Conservation (phyloP, 2,888 invertebrate species). For the Agonopterix arenella region DNA sequence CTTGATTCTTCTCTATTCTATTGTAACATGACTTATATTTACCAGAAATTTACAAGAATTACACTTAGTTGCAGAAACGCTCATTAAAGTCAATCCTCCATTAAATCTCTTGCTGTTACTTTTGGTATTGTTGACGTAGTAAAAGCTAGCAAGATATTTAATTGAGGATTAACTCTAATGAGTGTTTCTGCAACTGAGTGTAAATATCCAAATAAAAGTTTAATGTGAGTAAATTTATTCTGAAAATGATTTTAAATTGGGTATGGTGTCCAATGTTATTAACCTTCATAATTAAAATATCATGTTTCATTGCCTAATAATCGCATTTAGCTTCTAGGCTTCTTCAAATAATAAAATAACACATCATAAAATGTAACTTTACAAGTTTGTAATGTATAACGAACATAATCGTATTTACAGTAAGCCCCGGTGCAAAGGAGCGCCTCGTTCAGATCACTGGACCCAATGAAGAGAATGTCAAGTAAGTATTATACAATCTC, state of each 20-base stretch:
- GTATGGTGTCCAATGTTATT: constrained; percentile 3
- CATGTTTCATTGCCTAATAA: constrained; percentile 37
- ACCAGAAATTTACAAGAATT: too few relatives aligned
- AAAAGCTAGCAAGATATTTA: too few relatives aligned
- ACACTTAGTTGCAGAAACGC: too few relatives aligned
- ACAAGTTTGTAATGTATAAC: background rate
- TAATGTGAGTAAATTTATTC: too few relatives aligned
- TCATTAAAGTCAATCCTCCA: too few relatives aligned
- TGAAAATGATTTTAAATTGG: background rate
- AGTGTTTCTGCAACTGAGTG: too few relatives aligned
- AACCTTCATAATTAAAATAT: background rate
- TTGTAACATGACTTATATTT: too few relatives aligned
- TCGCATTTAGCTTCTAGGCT: constrained; percentile 49
- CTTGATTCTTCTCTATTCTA: too few relatives aligned
- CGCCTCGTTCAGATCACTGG: constrained; percentile 97
- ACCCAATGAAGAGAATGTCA: constrained; percentile 94
- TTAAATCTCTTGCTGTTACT: too few relatives aligned
- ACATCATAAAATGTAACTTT: constrained; percentile 16
- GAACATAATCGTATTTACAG: constrained; percentile 72
- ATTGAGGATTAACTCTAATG: too few relatives aligned
- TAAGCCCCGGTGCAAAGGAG: constrained; percentile 96
- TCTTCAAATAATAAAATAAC: constrained; percentile 25
- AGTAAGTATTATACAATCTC: constrained; percentile 75
- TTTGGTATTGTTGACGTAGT: too few relatives aligned
- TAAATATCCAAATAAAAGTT: too few relatives aligned